Conservation (phyloP, 1,140 invertebrate species). For the Drosophila carrolli region DNA sequence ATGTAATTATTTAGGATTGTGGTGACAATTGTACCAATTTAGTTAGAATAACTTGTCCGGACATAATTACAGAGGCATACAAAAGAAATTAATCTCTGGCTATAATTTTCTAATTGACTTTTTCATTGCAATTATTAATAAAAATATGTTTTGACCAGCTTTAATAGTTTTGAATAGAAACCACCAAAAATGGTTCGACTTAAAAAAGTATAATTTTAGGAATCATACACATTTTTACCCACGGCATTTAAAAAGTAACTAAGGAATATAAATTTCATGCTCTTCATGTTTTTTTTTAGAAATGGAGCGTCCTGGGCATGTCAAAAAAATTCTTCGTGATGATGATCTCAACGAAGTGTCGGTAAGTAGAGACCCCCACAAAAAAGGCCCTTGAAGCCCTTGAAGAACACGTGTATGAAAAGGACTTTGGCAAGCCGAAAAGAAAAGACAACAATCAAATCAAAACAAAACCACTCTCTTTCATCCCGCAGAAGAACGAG, state of each 20-base stretch:
- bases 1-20: no score
- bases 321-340: constrained; percentile 63
- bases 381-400: not conserved
- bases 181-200: no score
- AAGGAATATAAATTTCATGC: not conserved
- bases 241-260: not conserved
- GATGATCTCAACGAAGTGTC: constrained; percentile 77
- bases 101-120: no score
- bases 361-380: constrained; percentile 55
- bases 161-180: no score
- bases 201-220: no score
- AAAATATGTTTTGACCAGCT: no score
- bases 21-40: no score
- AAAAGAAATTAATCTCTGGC: no score
- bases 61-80: no score
- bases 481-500: constrained; percentile 71
- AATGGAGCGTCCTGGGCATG: constrained; percentile 75
- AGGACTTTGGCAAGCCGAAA: not conserved
- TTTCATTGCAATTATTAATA: no score
- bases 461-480: not conserved
- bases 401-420: not conserved
- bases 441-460: constrained; percentile 1
- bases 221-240: no score
- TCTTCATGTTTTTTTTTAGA: constrained; percentile 35
- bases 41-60: no score